Evolutionary conservation across 2,113 vertebrate species (phyloP), one percentile per base, ranked within the genome.

Genomic region (Crotalus horridus): DNA sequence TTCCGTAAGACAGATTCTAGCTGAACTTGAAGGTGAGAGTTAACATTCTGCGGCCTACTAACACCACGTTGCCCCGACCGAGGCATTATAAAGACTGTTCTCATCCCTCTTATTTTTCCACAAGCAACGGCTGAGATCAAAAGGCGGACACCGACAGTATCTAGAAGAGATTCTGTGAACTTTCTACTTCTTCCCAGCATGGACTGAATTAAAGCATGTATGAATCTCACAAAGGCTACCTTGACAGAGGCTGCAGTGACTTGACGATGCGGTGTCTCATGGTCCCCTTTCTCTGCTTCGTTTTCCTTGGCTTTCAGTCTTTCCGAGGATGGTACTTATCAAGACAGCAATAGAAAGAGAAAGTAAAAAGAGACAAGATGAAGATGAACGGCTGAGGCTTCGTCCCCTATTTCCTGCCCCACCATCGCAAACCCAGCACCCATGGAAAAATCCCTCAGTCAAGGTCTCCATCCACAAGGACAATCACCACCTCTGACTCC

Each of bases 181-280:
- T 13, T 69, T n/a, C 61, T 29, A 69, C 4, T 1, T 12, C 26
- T 29, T 29, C 61, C 29, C 29, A 69, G 29, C 1, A 0, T 74
- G 29, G 12, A 33, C 1, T 33, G 29, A 69, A n/a, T 33, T 29
- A 64, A 64, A 2, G 26, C 61, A 13, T 13, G 29, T 64, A 64
- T 64, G 61, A 64, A 64, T n/a, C 3, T 12, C 61, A 69, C 29
- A 29, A 13, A 26, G 3, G 61, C 29, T 69, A 69, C 61, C 61
- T 69, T 69, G 29, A 13, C 29, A 15, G 64, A 29, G 4, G 64
- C 29, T 12, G 4, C 12, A 13, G 11, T 29, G n/a, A 29, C 4
- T n/a, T n/a, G 64, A n/a, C 0, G 12, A 29, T 0, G 4, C 12
- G 0, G 13, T 0, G 1, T n/a, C 4, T 29, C 12, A 6, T 2